Percentiles rank a stretch among this genome's conserved stretches.
These are phyloP conservation scores for Cydia strobilella DNA, from an alignment of 1,140 invertebrate genomes.

Conservation along the genomic window DNA sequence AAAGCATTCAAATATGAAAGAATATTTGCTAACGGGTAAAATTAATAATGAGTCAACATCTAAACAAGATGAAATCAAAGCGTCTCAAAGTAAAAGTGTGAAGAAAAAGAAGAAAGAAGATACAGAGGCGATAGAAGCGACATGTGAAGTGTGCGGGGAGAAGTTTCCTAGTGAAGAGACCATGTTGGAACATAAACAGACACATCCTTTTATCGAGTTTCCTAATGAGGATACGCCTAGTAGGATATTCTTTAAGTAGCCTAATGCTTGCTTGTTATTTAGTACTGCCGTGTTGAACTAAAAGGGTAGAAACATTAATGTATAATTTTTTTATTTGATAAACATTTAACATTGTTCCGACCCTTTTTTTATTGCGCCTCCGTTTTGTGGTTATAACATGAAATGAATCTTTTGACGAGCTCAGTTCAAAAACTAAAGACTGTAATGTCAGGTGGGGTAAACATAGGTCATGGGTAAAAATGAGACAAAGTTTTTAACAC, in stretches of 20 bases:
- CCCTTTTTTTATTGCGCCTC: too few relatives aligned
- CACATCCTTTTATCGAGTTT: constrained; percentile 73
- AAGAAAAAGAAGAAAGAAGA: constrained; percentile 42
- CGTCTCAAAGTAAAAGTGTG: constrained; percentile 29
- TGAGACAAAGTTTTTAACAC: too few relatives aligned
- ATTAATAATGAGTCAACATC: constrained; percentile 47
- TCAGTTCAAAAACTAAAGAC: too few relatives aligned
- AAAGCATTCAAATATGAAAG: constrained; percentile 72
- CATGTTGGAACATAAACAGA: constrained; percentile 70
- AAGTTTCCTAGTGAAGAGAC: constrained; percentile 55
- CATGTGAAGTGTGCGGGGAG: constrained; percentile 72
- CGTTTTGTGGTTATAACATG: too few relatives aligned
- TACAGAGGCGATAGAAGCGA: constrained; percentile 37
- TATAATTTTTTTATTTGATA: too few relatives aligned
- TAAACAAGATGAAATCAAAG: constrained; percentile 25
- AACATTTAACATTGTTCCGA: too few relatives aligned
- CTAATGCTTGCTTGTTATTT: constrained; percentile 28
- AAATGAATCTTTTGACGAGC: too few relatives aligned
- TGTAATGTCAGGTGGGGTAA: too few relatives aligned
- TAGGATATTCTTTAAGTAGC: constrained; percentile 75
- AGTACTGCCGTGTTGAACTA: constrained; percentile 14
- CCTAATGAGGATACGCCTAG: constrained; percentile 70
- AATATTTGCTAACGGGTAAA: constrained; percentile 61
- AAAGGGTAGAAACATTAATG: not conserved
- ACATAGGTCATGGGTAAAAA: too few relatives aligned